These are phyloP conservation scores for Nansenia antarctica DNA, from an alignment of 2,113 vertebrate species.

Conservation along the genomic window DNA sequence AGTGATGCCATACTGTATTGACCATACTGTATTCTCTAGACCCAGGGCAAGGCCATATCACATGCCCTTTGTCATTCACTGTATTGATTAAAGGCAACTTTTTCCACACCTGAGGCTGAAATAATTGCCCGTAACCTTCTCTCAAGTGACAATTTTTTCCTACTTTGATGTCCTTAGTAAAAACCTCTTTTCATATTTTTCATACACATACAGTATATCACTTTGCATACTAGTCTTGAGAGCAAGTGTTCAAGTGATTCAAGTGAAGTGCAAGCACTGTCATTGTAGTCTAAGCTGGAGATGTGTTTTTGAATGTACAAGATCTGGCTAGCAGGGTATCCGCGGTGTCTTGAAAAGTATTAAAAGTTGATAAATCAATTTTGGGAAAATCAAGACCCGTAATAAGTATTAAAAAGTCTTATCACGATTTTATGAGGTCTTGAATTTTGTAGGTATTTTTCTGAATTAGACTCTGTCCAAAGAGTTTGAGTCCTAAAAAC, in stretches of 20 bases:
- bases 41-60: constrained; percentile 22
- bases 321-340: too few species aligned
- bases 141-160: constrained; percentile 11
- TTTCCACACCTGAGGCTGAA: background rate
- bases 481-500: too few species aligned
- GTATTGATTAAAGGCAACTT: constrained; percentile 36
- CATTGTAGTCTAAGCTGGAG: background rate
- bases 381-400: too few species aligned
- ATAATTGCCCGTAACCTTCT: constrained; percentile 9
- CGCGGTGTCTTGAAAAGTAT: too few species aligned
- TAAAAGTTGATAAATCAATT: too few species aligned
- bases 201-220: background rate
- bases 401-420: too few species aligned
- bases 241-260: background rate
- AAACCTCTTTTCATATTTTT: background rate
- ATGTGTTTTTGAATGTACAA: too few species aligned
- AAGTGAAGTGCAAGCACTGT: background rate
- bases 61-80: constrained; percentile 21
- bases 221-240: background rate
- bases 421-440: too few species aligned
- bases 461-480: too few species aligned
- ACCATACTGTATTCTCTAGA: constrained; percentile 1
- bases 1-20: constrained; percentile 21
- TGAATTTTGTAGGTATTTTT: too few species aligned
- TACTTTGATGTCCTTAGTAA: background rate